phyloP scores from a whole-genome alignment of 2,797 vertebrate species.

The Bufotes viridis region DNA sequence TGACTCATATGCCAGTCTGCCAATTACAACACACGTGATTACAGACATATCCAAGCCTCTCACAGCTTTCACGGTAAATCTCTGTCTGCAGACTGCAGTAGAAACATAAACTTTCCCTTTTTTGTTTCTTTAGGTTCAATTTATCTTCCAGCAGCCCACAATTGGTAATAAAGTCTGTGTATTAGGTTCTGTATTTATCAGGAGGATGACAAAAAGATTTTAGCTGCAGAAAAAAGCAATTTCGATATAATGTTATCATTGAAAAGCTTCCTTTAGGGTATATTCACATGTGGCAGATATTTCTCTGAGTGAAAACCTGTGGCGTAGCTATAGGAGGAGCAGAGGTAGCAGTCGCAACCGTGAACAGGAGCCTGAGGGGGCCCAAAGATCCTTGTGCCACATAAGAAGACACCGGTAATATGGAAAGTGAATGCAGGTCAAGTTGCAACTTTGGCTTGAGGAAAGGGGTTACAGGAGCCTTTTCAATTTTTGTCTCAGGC shows the following conservation, averaged over 20 bases:
- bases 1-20: slow-evolving; percentile 79
- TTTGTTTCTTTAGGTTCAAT: slow-evolving; percentile 20
- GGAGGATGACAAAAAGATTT: neutral
- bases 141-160: slow-evolving; percentile 38
- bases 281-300: no score
- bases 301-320: no score
- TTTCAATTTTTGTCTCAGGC: no score
- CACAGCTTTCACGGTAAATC: slow-evolving; percentile 45
- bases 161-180: neutral
- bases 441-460: no score
- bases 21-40: slow-evolving; percentile 76
- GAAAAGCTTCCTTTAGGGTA: neutral
- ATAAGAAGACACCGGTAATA: no score
- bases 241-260: neutral
- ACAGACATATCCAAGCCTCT: slow-evolving; percentile 69
- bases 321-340: no score
- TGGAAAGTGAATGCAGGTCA: no score
- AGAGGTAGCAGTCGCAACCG: no score
- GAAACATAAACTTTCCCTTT: slow-evolving; percentile 41
- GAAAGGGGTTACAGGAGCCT: no score
- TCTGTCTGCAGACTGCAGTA: slow-evolving; percentile 49
- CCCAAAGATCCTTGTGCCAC: no score
- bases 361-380: no score
- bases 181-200: neutral
- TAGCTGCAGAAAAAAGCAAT: neutral